Evolutionary conservation across 2,113 vertebrate genomes (phyloP), one percentile per base, ranked within the genome.

Genomic region (Cryptoleucopteryx plumbea): DNA sequence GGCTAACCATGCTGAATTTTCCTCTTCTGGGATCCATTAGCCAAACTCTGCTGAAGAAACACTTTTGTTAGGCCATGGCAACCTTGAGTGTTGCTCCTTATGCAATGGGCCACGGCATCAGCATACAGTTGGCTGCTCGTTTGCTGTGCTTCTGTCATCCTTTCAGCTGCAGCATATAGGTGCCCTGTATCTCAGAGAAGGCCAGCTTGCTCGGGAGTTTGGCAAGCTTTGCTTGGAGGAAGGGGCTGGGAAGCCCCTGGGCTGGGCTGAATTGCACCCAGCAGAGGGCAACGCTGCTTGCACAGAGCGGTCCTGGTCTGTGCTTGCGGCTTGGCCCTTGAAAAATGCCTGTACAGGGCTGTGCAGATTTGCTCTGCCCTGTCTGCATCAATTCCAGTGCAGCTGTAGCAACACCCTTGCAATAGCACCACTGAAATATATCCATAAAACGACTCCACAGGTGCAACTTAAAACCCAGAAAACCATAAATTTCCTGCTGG

Each of bases 281-380:
- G 81, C 72, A 89, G 94, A 84, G 77, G 96, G 88, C 93, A 94
- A 85, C 72, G 71, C 72, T 82, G 84, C 93, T 86, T 61, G 38
- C 67, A 58, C 25, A 29, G 53, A 27, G 77, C 22, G 62, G 59
- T 29, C 26, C 45, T 75, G 40, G 32, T n/a, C 31, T 74, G 50
- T 42, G 53, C 23, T 21, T 15, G 13, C 0, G 3, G 13, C 61
- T 88, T 21, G 1, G 45, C 29, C 70, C 52, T 25, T 27, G 17
- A 25, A 25, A 86, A 65, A 67, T 15, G 7, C 55, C 50, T 45
- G 34, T 7, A 3, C 47, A n/a, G 43, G 48, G 26, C 43, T 55
- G 40, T 18, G 65, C 29, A 23, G 34, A 20, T 82, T 13, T 45
- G 38, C 27, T 55, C 32, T 50, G 74, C 38, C 22, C 42, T 56